Conservation (phyloP, 2,797 vertebrate genomes). For the Chelmon rostratus region DNA sequence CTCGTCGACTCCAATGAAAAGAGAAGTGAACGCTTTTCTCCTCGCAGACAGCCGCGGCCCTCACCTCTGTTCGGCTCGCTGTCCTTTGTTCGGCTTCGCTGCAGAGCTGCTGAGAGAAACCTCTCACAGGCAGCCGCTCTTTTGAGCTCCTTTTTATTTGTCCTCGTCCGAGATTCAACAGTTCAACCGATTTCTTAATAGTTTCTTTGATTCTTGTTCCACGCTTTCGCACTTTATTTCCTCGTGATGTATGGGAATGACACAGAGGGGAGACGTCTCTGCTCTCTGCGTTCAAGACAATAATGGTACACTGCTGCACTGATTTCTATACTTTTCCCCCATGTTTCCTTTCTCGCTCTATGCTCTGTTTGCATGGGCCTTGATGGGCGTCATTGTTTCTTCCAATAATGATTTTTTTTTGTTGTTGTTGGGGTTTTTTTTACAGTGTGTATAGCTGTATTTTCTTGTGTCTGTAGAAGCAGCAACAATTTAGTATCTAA, state of each 20-base stretch:
- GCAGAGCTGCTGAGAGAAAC: slow-evolving; percentile 11
- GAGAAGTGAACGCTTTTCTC: slow-evolving; percentile 17
- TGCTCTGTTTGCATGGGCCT: not conserved
- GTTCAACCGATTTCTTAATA: slow-evolving; percentile 21
- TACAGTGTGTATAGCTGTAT: no score
- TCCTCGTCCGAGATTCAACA: slow-evolving; percentile 19
- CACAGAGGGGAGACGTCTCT: not conserved
- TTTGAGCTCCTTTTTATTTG: slow-evolving; percentile 15
- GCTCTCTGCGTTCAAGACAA: not conserved
- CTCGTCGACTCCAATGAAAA: slow-evolving; percentile 29
- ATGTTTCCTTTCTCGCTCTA: not conserved
- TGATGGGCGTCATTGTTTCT: not conserved
- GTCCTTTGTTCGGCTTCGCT: slow-evolving; percentile 26
- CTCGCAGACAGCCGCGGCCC: slow-evolving; percentile 17
- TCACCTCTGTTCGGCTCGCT: slow-evolving; percentile 1
- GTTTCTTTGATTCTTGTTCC: slow-evolving; percentile 12
- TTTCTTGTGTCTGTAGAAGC: not conserved
- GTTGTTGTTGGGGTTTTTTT: no score
- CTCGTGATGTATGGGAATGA: slow-evolving; percentile 7
- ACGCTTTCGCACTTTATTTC: not conserved
- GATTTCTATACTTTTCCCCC: not conserved
- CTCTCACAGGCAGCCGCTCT: slow-evolving; percentile 36
- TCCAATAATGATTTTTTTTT: no score
- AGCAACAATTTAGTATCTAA: not conserved
- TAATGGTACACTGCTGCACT: not conserved